These are phyloP conservation scores for Hypselothyrea guttata DNA, from an alignment of 2,888 invertebrate genomes.

Conservation along the genomic window DNA sequence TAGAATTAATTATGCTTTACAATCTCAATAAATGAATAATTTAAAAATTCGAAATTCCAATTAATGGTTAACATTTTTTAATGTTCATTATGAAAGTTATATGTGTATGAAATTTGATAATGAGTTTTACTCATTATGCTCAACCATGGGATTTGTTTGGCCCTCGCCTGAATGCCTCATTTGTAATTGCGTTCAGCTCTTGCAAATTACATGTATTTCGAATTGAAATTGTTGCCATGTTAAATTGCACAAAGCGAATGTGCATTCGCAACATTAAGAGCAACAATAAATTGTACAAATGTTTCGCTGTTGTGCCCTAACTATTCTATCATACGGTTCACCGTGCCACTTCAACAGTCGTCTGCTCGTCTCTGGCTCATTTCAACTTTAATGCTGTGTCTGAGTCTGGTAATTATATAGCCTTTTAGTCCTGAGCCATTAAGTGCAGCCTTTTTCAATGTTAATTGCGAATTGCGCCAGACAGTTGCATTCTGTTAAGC, in stretches of 20 bases:
- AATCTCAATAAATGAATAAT: too few species aligned
- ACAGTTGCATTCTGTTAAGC: conserved; percentile 17
- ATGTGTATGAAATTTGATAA: too few species aligned
- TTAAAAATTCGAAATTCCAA: too few species aligned
- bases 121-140: too few species aligned
- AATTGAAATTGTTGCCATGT: conserved; percentile 18
- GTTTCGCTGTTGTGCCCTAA: neutral
- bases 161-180: conserved; percentile 30
- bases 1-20: too few species aligned
- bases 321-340: neutral
- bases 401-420: conserved; percentile 35
- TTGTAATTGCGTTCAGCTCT: conserved; percentile 37
- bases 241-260: conserved; percentile 23
- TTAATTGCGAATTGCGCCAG: conserved; percentile 47
- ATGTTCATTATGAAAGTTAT: too few species aligned
- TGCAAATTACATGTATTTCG: conserved; percentile 30
- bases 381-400: neutral
- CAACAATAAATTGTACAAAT: conserved; percentile 35
- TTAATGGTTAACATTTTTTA: too few species aligned
- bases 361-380: neutral
- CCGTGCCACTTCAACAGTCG: too few species aligned
- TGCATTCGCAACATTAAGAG: conserved; percentile 22
- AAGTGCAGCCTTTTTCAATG: conserved; percentile 49
- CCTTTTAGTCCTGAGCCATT: conserved; percentile 33
- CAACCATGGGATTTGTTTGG: too few species aligned